Base-by-base conservation (phyloP, 2,888 invertebrate genomes). In the Nomada ferruginata region DNA sequence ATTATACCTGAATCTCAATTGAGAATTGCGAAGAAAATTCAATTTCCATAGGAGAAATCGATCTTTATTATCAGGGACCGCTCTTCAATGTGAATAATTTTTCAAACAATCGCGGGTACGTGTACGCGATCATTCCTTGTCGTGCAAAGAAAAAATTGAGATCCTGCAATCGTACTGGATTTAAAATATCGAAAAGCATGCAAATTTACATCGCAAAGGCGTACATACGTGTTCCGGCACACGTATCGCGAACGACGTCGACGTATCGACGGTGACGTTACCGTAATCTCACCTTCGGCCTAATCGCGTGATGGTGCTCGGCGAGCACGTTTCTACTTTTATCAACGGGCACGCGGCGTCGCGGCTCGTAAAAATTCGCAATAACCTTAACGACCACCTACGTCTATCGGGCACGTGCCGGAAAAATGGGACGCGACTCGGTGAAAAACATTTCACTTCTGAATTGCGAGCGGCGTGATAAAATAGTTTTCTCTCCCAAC, bases 251-350 rank as follows among this genome's bases (percentile, higher is more conserved):
- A 59, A 42, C 61, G 15, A 11, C 1, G 52, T 23, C 44, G 18
- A 66, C 72, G 70, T 73, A 71, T 63, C 60, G 57, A 69, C 60
- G 44, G 52, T 68, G 87, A 87, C 72, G 83, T 71, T 66, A 63
- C 15, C 29, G 47, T 57, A 66, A 47, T 75, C 75, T 87, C 80
- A 85, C 83, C 83, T 87, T 87, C 85, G 75, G 66, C 76, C 79
- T 80, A 87, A 86, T 87, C 84, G 76, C 73, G 76, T 23, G 83
- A 70, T 47, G 69, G 53, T 64, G 66, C 63, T 29, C 47, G 52
- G 20, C 61, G 63, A 55, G 59, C 68, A 65, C 65, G 73, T 75
- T 72, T 44, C 72, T 29, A 59, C 79, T 52, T 76, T 82, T 78
- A 85, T 75, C 63, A 50, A 53, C 65, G 60, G 10, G 44, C 68